Evolutionary conservation across 2,888 invertebrate genomes (phyloP), one percentile per base, ranked within the genome.

Genomic region (Coelinius sp.): DNA sequence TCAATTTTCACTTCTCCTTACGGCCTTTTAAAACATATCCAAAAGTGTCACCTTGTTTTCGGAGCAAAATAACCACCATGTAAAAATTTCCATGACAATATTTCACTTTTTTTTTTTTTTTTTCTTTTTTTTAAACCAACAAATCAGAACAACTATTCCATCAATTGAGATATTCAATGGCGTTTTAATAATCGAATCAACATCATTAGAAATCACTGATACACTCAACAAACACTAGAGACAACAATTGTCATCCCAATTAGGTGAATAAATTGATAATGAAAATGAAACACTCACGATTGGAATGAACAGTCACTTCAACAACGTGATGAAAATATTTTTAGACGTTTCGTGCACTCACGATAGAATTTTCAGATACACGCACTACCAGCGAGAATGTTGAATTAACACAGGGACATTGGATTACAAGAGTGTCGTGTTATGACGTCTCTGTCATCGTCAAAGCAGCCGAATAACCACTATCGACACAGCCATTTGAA

Each of bases 361-460:
- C 10, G 8, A 22, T 22, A 24, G 20, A 52, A 52, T 52, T n/a
- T 14, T n/a, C 14, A 41, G 41, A 64, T 20, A 41, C 52, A 68
- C 72, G 53, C 20, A 64, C 64, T 20, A 41, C 41, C 41, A 41
- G n/a, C n/a, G n/a, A n/a, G n/a, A n/a, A n/a, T 22, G 24, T 52
- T 52, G 12, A 24, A 10, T 24, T 38, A 2, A 38, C 8, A 38
- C 38, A n/a, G n/a, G 53, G 63, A 64, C 41, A 14, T 41, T 41
- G 5, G 24, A 24, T 10, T 52, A 24, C 22, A 52, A 22, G 78
- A 77, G 76, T 77, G 78, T 81, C 76, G 78, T 82, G 80, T 83
- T 83, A 80, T 83, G 83, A 83, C 83, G 81, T 62, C 81, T 79
- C 80, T 82, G 83, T 83, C 83, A 83, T 83, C 79, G 80, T 82